Percentiles rank a stretch among this genome's conserved stretches.
These are phyloP conservation scores for Anthopleura sola DNA, from an alignment of 64 coral and sea anemone genomes.

Conservation along the genomic window DNA sequence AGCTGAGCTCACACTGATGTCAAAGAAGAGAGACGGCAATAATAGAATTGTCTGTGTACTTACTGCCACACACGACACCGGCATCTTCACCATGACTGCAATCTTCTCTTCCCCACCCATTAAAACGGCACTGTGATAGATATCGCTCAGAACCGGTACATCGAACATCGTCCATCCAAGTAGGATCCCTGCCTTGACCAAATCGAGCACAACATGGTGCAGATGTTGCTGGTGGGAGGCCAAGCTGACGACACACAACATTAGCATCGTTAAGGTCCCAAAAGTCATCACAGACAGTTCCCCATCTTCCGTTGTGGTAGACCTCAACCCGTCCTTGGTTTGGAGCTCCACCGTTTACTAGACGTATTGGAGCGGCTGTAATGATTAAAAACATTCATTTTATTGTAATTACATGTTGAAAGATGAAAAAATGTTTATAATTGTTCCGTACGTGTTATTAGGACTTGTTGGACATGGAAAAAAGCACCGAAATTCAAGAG, in stretches of 20 bases:
- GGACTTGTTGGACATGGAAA: too few relatives aligned
- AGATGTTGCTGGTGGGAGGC: slow-evolving; percentile 20
- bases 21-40: too few relatives aligned
- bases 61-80: slow-evolving; percentile 21
- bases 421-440: too few relatives aligned
- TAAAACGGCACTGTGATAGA: background rate
- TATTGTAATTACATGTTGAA: too few relatives aligned
- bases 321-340: too few relatives aligned
- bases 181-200: background rate
- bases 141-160: slow-evolving; percentile 12
- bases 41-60: too few relatives aligned
- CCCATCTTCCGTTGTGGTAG: slow-evolving; percentile 29
- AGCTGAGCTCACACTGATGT: too few relatives aligned
- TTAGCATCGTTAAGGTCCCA: slow-evolving; percentile 31
- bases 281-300: slow-evolving; percentile 47
- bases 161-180: slow-evolving; percentile 45
- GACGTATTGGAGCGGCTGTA: too few relatives aligned
- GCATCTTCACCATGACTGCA: slow-evolving; percentile 51
- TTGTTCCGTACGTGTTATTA: too few relatives aligned
- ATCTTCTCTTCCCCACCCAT: slow-evolving; percentile 44
- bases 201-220: slow-evolving; percentile 11
- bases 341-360: too few relatives aligned
- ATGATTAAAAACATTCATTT: too few relatives aligned
- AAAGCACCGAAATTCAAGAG: too few relatives aligned
- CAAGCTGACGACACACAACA: slow-evolving; percentile 32